phyloP scores from a whole-genome alignment of 1,140 invertebrate genomes.

The Calliopsis andreniformis region DNA sequence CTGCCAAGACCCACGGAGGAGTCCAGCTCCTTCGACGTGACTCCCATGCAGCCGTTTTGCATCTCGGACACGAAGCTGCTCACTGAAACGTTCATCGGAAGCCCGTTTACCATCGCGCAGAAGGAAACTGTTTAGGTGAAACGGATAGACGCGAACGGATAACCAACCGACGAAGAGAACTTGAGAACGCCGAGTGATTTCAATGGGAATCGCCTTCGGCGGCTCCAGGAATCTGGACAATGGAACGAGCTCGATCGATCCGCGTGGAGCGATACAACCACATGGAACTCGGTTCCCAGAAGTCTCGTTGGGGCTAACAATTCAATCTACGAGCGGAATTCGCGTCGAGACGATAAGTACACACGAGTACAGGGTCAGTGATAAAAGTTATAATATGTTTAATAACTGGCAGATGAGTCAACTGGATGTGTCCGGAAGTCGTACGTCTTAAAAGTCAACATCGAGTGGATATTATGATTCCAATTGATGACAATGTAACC shows the following conservation, averaged over 20 bases:
- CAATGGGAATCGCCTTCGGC: slow-evolving; percentile 10
- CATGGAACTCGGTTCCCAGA: slow-evolving; percentile 51
- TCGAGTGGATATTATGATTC: background rate
- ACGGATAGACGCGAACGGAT: too few species aligned
- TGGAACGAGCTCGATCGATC: slow-evolving; percentile 46
- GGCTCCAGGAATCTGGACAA: slow-evolving; percentile 59
- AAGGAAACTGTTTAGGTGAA: background rate
- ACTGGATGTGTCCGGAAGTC: background rate
- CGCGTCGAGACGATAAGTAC: too few species aligned
- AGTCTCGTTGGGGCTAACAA: slow-evolving; percentile 51
- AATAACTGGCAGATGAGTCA: too few species aligned
- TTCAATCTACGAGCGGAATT: too few species aligned
- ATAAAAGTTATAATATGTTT: too few species aligned
- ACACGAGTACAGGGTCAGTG: too few species aligned
- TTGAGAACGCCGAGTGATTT: background rate
- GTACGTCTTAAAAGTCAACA: background rate
- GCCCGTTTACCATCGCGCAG: too few species aligned
- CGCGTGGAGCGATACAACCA: background rate
- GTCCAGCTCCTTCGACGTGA: slow-evolving; percentile 63
- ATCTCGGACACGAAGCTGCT: slow-evolving; percentile 72
- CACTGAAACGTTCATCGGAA: slow-evolving; percentile 60
- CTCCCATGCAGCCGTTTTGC: slow-evolving; percentile 65
- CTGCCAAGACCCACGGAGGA: slow-evolving; percentile 41
- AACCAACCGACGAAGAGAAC: background rate
- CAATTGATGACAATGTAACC: background rate